Percentiles rank a stretch among this genome's conserved stretches.
phyloP scores from a whole-genome alignment of 2,113 vertebrate genomes.

The Paralichthys olivaceus region DNA sequence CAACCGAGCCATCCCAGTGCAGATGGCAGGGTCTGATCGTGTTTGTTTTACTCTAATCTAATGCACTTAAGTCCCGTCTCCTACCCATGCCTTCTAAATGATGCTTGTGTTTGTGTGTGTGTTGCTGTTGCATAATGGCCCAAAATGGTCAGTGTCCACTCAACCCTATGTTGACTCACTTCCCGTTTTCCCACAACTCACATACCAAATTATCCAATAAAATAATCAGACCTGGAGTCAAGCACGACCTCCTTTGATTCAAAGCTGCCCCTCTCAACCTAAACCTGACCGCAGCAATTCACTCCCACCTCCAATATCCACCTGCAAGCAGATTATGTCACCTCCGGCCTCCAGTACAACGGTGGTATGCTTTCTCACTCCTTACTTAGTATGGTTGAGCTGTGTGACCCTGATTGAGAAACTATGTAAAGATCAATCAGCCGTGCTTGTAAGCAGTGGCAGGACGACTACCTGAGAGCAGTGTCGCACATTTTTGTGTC shows the following conservation, averaged over 20 bases:
- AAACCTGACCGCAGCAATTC: neutral
- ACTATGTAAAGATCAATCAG: neutral
- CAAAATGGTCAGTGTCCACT: constrained; percentile 2
- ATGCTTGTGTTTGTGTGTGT: constrained; percentile 18
- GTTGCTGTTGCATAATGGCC: constrained; percentile 2
- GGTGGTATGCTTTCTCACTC: neutral
- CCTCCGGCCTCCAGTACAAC: neutral
- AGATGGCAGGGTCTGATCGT: constrained; percentile 78
- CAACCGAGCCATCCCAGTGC: constrained; percentile 75
- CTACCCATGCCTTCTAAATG: constrained; percentile 57
- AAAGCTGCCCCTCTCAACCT: neutral
- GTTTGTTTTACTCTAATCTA: constrained; percentile 81
- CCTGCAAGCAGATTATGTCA: neutral
- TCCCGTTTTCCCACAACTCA: neutral
- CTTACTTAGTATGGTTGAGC: neutral
- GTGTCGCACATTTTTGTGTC: neutral
- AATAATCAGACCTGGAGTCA: neutral
- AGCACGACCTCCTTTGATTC: neutral
- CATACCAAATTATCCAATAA: neutral
- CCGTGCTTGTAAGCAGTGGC: neutral
- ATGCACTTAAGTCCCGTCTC: constrained; percentile 74
- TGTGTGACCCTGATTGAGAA: neutral
- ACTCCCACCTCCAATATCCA: neutral
- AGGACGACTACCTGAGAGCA: neutral
- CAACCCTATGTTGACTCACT: neutral